A percentile compares a stretch with the other conserved stretches of the same genome.
These are phyloP conservation scores for Cyrtonyx montezumae DNA, from an alignment of 2,113 vertebrate species.

Conservation along the genomic window DNA sequence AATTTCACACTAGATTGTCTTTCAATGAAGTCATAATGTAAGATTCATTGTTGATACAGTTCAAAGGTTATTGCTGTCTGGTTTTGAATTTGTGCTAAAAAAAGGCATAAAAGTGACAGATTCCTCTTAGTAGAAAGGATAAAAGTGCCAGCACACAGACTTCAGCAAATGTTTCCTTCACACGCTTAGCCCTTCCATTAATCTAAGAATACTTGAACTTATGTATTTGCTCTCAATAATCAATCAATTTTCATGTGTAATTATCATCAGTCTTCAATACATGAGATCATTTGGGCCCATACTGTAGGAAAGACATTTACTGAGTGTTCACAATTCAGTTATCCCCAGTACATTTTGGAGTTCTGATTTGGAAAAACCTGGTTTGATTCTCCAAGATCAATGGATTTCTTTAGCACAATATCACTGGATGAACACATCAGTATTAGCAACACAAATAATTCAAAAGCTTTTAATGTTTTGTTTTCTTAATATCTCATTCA, in stretches of 20 bases:
- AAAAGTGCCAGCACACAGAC: neutral
- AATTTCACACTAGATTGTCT: neutral
- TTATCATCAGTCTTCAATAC: neutral
- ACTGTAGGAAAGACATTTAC: neutral
- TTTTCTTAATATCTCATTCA: neutral
- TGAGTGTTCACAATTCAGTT: neutral
- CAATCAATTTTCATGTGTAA: neutral
- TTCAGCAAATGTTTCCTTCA: neutral
- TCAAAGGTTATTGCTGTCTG: constrained; percentile 23
- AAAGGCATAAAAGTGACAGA: neutral
- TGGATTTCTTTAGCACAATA: neutral
- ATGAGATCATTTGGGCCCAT: neutral
- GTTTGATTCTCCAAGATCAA: neutral
- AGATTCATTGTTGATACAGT: constrained; percentile 13
- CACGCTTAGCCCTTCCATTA: constrained; percentile 13
- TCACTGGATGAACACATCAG: neutral
- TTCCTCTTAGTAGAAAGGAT: neutral
- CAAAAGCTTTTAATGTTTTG: neutral
- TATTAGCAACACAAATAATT: neutral
- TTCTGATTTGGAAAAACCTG: neutral
- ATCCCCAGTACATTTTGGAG: neutral
- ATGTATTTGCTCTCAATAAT: neutral
- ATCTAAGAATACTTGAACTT: neutral
- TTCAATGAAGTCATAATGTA: constrained; percentile 8
- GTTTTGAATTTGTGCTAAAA: constrained; percentile 25